Evolutionary conservation across 2,888 invertebrate species (phyloP), one percentile per base, ranked within the genome.

Genomic region (Choristoneura rosaceana): DNA sequence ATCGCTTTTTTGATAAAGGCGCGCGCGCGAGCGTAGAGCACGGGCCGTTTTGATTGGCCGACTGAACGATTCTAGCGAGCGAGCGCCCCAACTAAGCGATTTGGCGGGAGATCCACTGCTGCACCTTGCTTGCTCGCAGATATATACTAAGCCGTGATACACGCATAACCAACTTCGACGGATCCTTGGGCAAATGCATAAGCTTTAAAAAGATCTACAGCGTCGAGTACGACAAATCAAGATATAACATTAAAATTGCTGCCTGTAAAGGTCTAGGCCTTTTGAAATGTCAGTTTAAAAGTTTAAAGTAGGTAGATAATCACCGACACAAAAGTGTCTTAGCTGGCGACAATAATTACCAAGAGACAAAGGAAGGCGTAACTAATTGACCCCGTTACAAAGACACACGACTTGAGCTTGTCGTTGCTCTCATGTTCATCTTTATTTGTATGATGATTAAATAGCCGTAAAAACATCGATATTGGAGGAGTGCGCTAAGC

Each of bases 41-140:
- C 91, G 88, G 87, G 83, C 87, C 80, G 81, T 82, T 90, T 84
- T 92, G 91, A 93, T 93, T 93, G 91, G 92, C 80, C 82, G 81
- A 84, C 86, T 84, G 80, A 81, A 74, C 76, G 74, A 74, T 76
- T 78, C 80, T 75, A 81, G 76, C 80, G 75, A 81, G 76, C 74
- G 79, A 81, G 76, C 74, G 79, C 80, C 77, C 75, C 71, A 69
- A 78, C 78, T 74, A 75, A 79, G 71, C 78, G 76, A 83, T 88
- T 91, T 88, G 90, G 90, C 89, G 90, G 89, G 88, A 90, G 88
- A 86, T 86, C 86, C 80, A 78, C 82, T 82, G 82, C 82, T 80
- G 76, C 41, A 47, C 75, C 81, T 75, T 75, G 75, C 78, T 52
- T 8, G 52, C 78, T 52, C 15, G 17, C 52, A 17, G 17, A 15